Conservation (phyloP, 37 sponge, comb jelly and placozoan species). For the Geodia barretti region DNA sequence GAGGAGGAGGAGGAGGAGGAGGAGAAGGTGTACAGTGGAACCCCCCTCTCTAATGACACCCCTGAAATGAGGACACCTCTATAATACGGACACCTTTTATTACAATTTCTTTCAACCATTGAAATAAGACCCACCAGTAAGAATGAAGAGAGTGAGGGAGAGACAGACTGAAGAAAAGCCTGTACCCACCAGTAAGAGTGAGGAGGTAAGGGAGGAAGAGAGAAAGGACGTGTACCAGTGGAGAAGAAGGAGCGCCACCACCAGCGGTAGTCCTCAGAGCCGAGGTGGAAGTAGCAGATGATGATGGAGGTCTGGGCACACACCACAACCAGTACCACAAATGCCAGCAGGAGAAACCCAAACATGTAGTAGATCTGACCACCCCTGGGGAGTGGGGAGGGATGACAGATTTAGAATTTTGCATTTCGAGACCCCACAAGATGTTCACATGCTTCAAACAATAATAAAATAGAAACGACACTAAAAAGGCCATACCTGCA, state of each 20-base stretch:
- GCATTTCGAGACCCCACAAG: not conserved
- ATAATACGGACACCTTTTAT: no score
- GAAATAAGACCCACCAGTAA: no score
- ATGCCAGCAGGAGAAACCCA: constrained; percentile 96
- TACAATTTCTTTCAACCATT: no score
- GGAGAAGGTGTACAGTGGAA: no score
- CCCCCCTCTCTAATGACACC: no score
- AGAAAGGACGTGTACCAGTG: constrained; percentile 33
- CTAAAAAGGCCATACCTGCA: no score
- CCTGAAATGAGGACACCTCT: no score
- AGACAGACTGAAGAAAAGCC: no score
- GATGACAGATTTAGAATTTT: not conserved
- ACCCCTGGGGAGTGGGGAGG: constrained; percentile 61
- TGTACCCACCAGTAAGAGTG: no score
- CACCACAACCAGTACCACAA: constrained; percentile 82
- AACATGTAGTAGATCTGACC: constrained; percentile 99
- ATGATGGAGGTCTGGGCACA: constrained; percentile 93
- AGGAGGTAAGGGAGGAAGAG: not conserved
- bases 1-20: constrained; percentile 26
- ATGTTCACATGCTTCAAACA: not conserved
- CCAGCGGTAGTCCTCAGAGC: constrained; percentile 99
- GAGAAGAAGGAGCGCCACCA: constrained; percentile 99
- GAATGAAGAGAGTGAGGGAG: no score
- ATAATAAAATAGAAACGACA: no score
- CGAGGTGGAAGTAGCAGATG: constrained; percentile 99